Conservation (phyloP, 2,113 vertebrate species). For the Odobenus rosmarus region DNA sequence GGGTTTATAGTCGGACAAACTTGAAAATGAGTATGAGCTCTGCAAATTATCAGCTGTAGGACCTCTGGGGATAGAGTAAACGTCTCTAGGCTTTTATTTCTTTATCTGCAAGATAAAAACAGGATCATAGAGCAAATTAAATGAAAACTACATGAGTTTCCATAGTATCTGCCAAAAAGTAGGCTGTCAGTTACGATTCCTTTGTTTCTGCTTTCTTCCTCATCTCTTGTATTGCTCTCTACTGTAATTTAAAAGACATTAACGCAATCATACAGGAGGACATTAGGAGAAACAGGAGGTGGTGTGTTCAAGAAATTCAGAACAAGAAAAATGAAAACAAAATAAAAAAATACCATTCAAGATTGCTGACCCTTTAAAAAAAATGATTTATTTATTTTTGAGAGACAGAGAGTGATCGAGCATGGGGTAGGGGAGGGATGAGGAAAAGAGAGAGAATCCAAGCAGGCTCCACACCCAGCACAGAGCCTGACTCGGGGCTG, state of each 20-base stretch:
- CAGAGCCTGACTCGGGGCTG: too few relatives aligned
- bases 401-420: too few relatives aligned
- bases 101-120: slow-evolving; percentile 2
- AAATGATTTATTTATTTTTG: too few relatives aligned
- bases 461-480: too few relatives aligned
- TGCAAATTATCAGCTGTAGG: neutral
- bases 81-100: neutral
- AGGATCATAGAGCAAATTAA: neutral
- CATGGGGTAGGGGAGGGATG: too few relatives aligned
- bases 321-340: neutral
- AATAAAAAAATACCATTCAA: neutral
- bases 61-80: neutral
- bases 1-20: neutral
- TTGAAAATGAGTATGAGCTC: neutral
- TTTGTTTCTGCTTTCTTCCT: neutral
- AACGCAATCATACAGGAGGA: neutral
- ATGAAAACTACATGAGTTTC: neutral
- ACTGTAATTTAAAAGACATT: slow-evolving; percentile 36
- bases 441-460: too few relatives aligned
- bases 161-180: neutral
- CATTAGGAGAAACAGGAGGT: neutral
- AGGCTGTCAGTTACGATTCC: neutral
- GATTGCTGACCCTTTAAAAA: neutral
- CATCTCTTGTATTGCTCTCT: neutral
- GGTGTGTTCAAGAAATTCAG: neutral